Percentiles rank a stretch among this genome's conserved stretches.
Conservation (phyloP, 1,140 invertebrate species). For the Drosophila biarmipes region DNA sequence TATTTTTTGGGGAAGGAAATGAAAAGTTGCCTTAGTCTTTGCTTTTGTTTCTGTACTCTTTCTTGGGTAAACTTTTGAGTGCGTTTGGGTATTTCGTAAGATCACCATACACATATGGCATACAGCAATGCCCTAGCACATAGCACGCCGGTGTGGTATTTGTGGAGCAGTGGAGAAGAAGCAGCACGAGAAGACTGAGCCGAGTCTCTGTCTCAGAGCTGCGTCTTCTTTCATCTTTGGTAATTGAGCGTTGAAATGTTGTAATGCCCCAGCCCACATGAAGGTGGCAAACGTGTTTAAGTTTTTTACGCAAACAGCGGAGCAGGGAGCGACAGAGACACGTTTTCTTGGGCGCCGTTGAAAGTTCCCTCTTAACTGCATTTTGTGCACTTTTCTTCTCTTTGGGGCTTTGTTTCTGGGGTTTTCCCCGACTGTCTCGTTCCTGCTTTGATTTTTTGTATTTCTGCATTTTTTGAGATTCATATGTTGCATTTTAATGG, state of each 20-base stretch:
- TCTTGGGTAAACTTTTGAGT: slow-evolving; percentile 45
- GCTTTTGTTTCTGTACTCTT: slow-evolving; percentile 44
- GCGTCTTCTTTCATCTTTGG: slow-evolving; percentile 57
- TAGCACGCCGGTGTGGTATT: slow-evolving; percentile 18
- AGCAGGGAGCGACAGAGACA: slow-evolving; percentile 18
- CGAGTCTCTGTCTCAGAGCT: slow-evolving; percentile 32
- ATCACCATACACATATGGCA: slow-evolving; percentile 21
- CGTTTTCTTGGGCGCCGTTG: slow-evolving; percentile 47
- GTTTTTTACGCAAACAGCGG: slow-evolving; percentile 35
- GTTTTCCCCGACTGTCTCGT: slow-evolving; percentile 15
- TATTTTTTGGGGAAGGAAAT: slow-evolving; percentile 57
- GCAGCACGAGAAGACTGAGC: slow-evolving; percentile 32
- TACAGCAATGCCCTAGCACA: not conserved
- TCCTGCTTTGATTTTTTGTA: slow-evolving; percentile 9
- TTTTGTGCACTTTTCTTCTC: slow-evolving; percentile 36
- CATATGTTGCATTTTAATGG: slow-evolving; percentile 65
- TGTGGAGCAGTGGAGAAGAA: slow-evolving; percentile 17
- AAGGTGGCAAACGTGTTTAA: slow-evolving; percentile 71
- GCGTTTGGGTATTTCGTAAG: slow-evolving; percentile 55
- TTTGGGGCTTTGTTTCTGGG: slow-evolving; percentile 3
- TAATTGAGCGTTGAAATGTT: slow-evolving; percentile 74
- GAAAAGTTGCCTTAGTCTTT: slow-evolving; percentile 56
- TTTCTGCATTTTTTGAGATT: slow-evolving; percentile 44
- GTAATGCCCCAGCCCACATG: slow-evolving; percentile 60
- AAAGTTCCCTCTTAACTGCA: slow-evolving; percentile 43